Percentiles rank a stretch among this genome's conserved stretches.
Evolutionary conservation across 2,888 invertebrate genomes (phyloP).

Genomic region (Patella caerulea): DNA sequence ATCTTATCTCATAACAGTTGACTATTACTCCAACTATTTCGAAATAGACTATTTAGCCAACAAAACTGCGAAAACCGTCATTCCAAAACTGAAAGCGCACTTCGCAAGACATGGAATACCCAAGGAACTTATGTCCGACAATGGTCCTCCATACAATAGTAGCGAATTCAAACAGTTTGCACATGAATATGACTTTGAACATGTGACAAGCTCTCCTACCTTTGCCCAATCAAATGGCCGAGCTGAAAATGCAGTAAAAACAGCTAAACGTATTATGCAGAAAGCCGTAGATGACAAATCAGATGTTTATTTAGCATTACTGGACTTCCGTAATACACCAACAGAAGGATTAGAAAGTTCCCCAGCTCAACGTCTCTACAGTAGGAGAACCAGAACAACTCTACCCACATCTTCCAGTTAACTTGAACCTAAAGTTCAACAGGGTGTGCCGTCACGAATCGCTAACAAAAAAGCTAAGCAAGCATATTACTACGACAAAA

Average conservation of each 20-base stretch:
- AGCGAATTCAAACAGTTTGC: slow-evolving; percentile 11
- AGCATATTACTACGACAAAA: no score
- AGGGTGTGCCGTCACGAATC: no score
- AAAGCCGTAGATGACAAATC: not conserved
- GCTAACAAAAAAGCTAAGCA: no score
- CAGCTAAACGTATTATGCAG: not conserved
- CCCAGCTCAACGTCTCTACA: no score
- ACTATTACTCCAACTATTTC: slow-evolving; percentile 22
- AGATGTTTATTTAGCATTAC: no score
- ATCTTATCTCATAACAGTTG: slow-evolving; percentile 18
- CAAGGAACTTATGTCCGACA: slow-evolving; percentile 9
- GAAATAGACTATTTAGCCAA: slow-evolving; percentile 16
- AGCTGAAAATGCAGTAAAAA: slow-evolving; percentile 12
- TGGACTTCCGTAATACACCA: no score
- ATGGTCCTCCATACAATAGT: slow-evolving; percentile 18
- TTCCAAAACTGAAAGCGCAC: slow-evolving; percentile 15
- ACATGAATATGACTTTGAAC: slow-evolving; percentile 3
- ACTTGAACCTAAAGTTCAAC: no score
- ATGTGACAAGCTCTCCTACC: slow-evolving; percentile 16
- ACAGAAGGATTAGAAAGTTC: no score
- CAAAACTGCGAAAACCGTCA: slow-evolving; percentile 9
- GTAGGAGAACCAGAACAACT: no score
- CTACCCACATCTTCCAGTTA: no score
- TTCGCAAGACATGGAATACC: slow-evolving; percentile 24
- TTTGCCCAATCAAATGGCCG: slow-evolving; percentile 17